A percentile compares a stretch with the other conserved stretches of the same genome.
Conservation (phyloP, 92 coral and sea anemone genomes). For the Phenganax marumi region DNA sequence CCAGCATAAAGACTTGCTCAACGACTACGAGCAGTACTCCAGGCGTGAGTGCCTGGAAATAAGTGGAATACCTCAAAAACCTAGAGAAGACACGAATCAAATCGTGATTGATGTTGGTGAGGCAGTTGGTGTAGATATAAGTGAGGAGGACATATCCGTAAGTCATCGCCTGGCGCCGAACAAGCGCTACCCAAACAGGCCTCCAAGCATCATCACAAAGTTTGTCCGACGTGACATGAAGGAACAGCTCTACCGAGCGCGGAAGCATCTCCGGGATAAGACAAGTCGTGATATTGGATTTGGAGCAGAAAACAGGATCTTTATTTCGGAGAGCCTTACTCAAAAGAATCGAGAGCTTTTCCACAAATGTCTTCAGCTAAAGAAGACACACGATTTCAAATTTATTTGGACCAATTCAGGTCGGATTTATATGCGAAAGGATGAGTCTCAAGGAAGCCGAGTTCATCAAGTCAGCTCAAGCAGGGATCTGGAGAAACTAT, state of each 20-base stretch:
- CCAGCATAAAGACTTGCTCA: conserved; percentile 11
- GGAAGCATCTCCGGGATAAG: not conserved
- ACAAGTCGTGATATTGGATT: not conserved
- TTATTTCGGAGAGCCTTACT: conserved; percentile 2
- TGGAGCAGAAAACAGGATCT: not conserved
- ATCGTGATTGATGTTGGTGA: not conserved
- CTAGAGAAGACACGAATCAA: not conserved
- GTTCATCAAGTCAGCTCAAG: conserved; percentile 49
- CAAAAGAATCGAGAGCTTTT: not conserved
- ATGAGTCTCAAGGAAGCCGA: conserved; percentile 40
- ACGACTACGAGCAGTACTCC: not conserved
- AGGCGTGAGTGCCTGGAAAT: not conserved
- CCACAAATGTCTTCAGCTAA: not conserved
- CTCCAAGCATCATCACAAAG: not conserved
- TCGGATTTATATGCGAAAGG: conserved; percentile 38
- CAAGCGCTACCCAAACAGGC: no score
- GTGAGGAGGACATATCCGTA: not conserved
- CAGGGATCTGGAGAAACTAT: conserved; percentile 50
- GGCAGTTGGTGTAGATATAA: not conserved
- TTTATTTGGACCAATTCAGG: conserved; percentile 7
- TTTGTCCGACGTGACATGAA: not conserved
- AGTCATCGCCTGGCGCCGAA: not conserved
- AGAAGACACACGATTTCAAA: not conserved
- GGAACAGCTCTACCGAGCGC: not conserved
- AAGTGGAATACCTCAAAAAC: not conserved